Evolutionary conservation across 2,113 vertebrate species (phyloP).

Genomic region (Geococcyx californianus): DNA sequence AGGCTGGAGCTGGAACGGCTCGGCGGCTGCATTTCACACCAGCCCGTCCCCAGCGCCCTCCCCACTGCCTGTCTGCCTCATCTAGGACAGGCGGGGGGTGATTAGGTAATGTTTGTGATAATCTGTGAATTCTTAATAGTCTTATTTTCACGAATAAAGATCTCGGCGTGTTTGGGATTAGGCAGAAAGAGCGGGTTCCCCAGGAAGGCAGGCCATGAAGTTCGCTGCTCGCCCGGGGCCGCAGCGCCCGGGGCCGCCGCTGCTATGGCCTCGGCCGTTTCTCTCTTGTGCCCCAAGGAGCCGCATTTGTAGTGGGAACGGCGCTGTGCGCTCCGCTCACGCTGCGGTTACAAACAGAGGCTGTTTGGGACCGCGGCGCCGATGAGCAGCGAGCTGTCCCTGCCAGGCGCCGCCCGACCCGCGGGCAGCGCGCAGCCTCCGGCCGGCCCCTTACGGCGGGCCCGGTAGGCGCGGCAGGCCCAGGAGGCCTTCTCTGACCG

Average conservation of each 20-base stretch:
- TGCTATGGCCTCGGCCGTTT: no score
- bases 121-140: slow-evolving; percentile 58
- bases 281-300: neutral
- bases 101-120: slow-evolving; percentile 60
- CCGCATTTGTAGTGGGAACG: neutral
- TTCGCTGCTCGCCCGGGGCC: no score
- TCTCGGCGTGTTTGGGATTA: neutral
- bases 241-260: no score
- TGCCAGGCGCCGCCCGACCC: neutral
- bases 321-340: neutral
- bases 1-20: slow-evolving; percentile 42
- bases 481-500: no score
- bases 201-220: neutral
- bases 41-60: slow-evolving; percentile 40
- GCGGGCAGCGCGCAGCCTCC: neutral
- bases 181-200: neutral
- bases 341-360: neutral
- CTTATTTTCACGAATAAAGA: slow-evolving; percentile 30
- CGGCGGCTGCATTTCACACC: slow-evolving; percentile 59
- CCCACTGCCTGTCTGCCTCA: neutral
- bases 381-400: neutral
- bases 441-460: no score
- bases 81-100: slow-evolving; percentile 40
- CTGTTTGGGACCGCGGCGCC: neutral
- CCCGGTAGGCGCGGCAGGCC: neutral